Base-by-base conservation (phyloP, 2,888 invertebrate genomes). In the Drosophila setosimentum region DNA sequence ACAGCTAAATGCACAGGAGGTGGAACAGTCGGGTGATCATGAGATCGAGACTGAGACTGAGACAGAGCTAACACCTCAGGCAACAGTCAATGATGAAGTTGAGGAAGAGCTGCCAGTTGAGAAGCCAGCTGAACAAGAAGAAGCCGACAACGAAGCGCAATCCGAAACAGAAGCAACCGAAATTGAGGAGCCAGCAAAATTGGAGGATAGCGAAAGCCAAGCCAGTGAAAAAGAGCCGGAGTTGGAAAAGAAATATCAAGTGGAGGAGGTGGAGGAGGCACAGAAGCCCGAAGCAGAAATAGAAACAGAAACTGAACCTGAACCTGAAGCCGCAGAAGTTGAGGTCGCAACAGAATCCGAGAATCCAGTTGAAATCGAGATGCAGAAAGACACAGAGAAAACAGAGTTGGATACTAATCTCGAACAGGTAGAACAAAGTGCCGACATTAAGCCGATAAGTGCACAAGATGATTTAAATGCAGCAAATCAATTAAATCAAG, bases 381-480 rank as follows among this genome's bases (percentile, higher is more conserved):
- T 45, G 1, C 32, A 48, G 8, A 49, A 57, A 29, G 72, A 57
- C 8, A 24, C 42, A 10, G 74, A 62, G 45, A 7, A 58, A 21
- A 2, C 50, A 7, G 45, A 65, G 48, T 16, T 13, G 32, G 67
- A 59, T 53, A 59, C 70, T 27, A 74, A 76, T 64, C 61, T 68
- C 71, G 77, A 77, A 68, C 77, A 81, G 72, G 68, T 73, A 62
- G 75, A 80, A 82, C 86, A 88, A 89, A 85, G 78, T 77, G 88
- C 86, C 82, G 90, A 89, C 88, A 64, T 76, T 63, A 78, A 82
- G 82, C 88, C 88, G 87, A 85, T 87, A 89, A 87, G 89, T 85
- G 87, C 75, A 71, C 74, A 85, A 80, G 81, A 86, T 82, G 80
- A 89, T 89, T 82, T 87, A 83, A 89, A 88, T 89, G 88, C 82